Base-by-base conservation (phyloP, 2,888 invertebrate genomes). In the Brachylomia viminalis region DNA sequence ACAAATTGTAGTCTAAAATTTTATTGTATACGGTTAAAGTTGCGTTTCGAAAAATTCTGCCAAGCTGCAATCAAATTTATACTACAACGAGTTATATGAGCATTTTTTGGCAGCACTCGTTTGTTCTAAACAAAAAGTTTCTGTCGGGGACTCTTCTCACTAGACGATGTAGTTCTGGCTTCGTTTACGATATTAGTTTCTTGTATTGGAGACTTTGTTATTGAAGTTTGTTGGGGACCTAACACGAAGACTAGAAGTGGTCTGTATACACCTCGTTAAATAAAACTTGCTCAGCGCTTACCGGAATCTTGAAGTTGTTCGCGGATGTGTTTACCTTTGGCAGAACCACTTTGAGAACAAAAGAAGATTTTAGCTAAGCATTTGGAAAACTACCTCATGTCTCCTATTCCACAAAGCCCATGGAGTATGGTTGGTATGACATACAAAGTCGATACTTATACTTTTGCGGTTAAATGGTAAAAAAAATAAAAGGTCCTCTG, bases 81-180 rank as follows among this genome's bases (percentile, higher is more conserved):
- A 82, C 70, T 54, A 72, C 72, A 72, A 71, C 79, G 75, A 87
- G 86, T 88, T 86, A 82, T 82, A 81, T 80, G 83, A 85, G 83
- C 76, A 82, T 86, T 89, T 89, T 89, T 90, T 90, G 90, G 89
- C 88, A 86, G 66, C 79, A 78, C 68, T 58, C 77, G 54, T 75
- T 72, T 59, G 72, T 70, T 78, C 82, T 84, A 85, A 82, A 81
- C 82, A 82, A 87, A 87, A 88, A 86, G 78, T 84, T 84, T 75
- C 7, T 23, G 49, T 42, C 52, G 72, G 23, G 83, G 79, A 80
- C 81, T 78, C 52, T 86, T 72, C 81, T 71, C 86, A 88, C 86
- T 74, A 75, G 49, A 79, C 84, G 59, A 23, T 45, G 7, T 70
- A 62, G 70, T 64, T 75, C n/a, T 54, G 42, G 59, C 27, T 80